A percentile compares a stretch with the other conserved stretches of the same genome.
phyloP scores from a whole-genome alignment of 2,888 invertebrate species.

The Furcula furcula region DNA sequence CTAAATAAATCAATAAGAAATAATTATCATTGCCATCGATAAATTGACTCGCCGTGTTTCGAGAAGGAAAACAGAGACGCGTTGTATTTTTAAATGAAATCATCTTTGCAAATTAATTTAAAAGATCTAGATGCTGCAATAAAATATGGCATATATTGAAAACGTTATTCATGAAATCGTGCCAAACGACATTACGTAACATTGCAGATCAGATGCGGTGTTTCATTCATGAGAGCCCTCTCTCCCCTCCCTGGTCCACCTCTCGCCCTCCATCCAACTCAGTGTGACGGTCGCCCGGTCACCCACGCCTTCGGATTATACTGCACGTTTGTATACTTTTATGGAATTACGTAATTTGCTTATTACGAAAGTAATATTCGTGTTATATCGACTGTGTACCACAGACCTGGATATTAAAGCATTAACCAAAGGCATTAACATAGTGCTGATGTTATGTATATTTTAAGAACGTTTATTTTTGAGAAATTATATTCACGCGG shows the following conservation, averaged over 20 bases:
- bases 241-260: constrained; percentile 14
- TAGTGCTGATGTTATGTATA: too few species aligned
- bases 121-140: too few species aligned
- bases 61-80: too few species aligned
- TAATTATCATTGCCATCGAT: too few species aligned
- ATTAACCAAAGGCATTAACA: too few species aligned
- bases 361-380: constrained; percentile 13
- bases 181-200: constrained; percentile 61
- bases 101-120: too few species aligned
- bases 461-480: too few species aligned
- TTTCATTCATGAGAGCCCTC: constrained; percentile 50
- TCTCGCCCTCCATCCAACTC: constrained; percentile 8
- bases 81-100: too few species aligned
- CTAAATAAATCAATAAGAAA: too few species aligned
- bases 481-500: too few species aligned
- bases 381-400: constrained; percentile 12
- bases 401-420: constrained; percentile 5
- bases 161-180: constrained; percentile 37
- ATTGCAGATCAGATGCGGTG: constrained; percentile 64
- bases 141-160: too few species aligned
- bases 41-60: too few species aligned
- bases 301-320: constrained; percentile 16
- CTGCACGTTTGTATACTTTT: constrained; percentile 22
- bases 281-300: constrained; percentile 9
- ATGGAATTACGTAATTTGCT: constrained; percentile 14